These are phyloP conservation scores for Rhodinocichla rosea DNA, from an alignment of 2,113 vertebrate species.

Conservation along the genomic window DNA sequence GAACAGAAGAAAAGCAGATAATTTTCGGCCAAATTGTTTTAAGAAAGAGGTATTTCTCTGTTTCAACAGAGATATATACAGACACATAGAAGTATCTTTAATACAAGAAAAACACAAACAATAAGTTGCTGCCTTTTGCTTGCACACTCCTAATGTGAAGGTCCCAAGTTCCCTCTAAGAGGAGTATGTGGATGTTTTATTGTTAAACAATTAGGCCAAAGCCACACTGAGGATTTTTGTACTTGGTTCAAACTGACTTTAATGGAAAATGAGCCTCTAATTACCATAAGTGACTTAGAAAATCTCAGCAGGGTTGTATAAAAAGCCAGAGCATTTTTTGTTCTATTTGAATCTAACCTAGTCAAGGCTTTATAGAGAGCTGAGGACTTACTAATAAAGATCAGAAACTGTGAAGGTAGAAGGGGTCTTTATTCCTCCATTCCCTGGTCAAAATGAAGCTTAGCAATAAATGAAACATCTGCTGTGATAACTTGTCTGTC, in stretches of 20 bases:
- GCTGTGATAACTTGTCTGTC: not conserved
- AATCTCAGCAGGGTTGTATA: not conserved
- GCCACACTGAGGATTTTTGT: not conserved
- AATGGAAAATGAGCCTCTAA: not conserved
- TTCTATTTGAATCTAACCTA: not conserved
- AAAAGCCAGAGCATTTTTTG: not conserved
- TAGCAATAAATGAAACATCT: not conserved
- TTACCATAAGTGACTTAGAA: not conserved
- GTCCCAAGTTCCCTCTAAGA: not conserved
- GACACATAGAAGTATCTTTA: not conserved
- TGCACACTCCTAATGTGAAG: not conserved
- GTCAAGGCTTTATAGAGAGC: not conserved
- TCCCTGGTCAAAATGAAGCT: not conserved
- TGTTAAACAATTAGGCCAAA: constrained; percentile 15
- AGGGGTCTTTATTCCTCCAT: not conserved
- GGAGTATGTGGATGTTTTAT: not conserved
- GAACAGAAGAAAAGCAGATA: not conserved
- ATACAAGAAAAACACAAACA: not conserved
- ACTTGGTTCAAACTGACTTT: not conserved
- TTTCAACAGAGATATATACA: not conserved
- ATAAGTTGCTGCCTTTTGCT: not conserved
- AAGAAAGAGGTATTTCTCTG: not conserved
- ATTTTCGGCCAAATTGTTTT: not conserved
- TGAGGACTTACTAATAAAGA: not conserved
- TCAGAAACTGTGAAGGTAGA: not conserved